phyloP scores from a whole-genome alignment of 2,888 invertebrate genomes.

The Diplolepis rosae region DNA sequence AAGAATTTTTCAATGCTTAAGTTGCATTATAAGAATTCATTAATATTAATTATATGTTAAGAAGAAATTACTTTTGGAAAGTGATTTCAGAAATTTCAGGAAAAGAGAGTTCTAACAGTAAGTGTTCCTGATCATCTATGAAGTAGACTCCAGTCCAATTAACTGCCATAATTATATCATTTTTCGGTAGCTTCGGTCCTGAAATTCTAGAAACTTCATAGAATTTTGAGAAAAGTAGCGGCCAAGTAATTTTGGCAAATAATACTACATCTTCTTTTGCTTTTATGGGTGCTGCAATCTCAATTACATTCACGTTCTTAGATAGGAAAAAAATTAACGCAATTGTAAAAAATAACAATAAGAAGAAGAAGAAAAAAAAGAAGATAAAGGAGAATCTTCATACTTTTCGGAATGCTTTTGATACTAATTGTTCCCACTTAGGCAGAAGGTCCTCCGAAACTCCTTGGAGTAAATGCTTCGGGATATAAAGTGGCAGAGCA shows the following conservation, averaged over 20 bases:
- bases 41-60: neutral
- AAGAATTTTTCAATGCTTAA: neutral
- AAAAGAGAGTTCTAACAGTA: slow-evolving; percentile 89
- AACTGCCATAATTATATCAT: slow-evolving; percentile 89
- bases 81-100: slow-evolving; percentile 88
- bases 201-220: slow-evolving; percentile 90
- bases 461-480: slow-evolving; percentile 82
- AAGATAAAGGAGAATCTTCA: neutral
- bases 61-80: slow-evolving; percentile 73
- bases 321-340: slow-evolving; percentile 24
- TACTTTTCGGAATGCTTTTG: slow-evolving; percentile 80
- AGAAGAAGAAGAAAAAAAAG: neutral
- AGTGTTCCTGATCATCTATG: slow-evolving; percentile 93
- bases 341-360: neutral
- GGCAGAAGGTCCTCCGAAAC: slow-evolving; percentile 76
- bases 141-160: slow-evolving; percentile 96
- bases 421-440: slow-evolving; percentile 84
- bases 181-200: slow-evolving; percentile 80
- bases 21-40: neutral
- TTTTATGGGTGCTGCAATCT: slow-evolving; percentile 79
- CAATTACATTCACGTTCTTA: slow-evolving; percentile 82
- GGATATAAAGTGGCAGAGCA: slow-evolving; percentile 86
- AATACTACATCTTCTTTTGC: slow-evolving; percentile 94
- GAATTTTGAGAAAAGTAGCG: slow-evolving; percentile 94
- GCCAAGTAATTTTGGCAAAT: slow-evolving; percentile 94